A percentile compares a stretch with the other conserved stretches of the same genome.
These are phyloP conservation scores for Epirrhoe alternata DNA, from an alignment of 2,888 invertebrate species.

Conservation along the genomic window DNA sequence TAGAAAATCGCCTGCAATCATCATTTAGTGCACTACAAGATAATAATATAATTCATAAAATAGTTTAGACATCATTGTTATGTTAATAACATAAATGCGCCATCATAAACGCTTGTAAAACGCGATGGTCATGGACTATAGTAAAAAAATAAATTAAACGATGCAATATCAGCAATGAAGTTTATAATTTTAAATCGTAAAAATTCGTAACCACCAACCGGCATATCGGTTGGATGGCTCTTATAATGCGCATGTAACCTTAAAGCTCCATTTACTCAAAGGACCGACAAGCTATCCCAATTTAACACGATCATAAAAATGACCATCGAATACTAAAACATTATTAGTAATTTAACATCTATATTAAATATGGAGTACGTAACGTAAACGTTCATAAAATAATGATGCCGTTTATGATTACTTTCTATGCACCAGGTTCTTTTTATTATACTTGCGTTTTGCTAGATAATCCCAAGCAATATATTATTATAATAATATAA, in stretches of 20 bases:
- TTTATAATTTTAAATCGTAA: neutral
- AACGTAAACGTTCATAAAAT: neutral
- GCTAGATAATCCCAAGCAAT: neutral
- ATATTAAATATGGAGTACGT: neutral
- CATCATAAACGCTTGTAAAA: neutral
- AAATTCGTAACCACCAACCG: neutral
- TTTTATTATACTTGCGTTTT: no score
- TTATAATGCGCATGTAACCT: neutral
- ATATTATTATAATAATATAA: no score
- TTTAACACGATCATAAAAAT: slow-evolving; percentile 52
- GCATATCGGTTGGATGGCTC: neutral
- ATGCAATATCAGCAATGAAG: neutral
- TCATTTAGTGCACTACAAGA: no score
- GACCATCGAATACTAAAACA: slow-evolving; percentile 26
- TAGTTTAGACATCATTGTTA: neutral
- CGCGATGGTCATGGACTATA: neutral
- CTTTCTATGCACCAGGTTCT: no score
- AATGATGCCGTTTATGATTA: neutral
- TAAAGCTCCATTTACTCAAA: slow-evolving; percentile 15
- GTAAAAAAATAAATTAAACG: neutral
- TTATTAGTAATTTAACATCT: neutral
- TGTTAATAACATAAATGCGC: neutral
- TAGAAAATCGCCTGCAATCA: no score
- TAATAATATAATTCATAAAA: neutral
- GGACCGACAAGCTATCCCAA: slow-evolving; percentile 22